phyloP scores from a whole-genome alignment of 2,888 invertebrate genomes.

The Ectemnius cavifrons region DNA sequence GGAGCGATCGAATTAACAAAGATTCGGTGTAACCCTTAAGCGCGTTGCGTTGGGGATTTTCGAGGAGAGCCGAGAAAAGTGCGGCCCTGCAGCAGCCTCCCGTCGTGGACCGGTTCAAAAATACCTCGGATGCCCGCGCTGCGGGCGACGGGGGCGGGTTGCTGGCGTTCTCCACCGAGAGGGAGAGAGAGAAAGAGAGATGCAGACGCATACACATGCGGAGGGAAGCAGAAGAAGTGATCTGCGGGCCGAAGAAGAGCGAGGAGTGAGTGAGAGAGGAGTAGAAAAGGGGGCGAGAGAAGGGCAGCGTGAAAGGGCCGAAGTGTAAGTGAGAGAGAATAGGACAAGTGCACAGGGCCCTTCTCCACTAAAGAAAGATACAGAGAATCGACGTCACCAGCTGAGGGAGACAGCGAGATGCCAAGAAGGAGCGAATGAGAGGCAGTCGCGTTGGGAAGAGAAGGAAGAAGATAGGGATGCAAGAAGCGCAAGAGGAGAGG shows the following conservation, averaged over 20 bases:
- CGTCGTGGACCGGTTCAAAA: slow-evolving; percentile 78
- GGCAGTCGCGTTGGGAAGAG: background rate
- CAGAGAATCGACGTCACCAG: background rate
- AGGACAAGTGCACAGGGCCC: slow-evolving; percentile 12
- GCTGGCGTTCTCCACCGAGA: slow-evolving; percentile 30
- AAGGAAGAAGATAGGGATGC: slow-evolving; percentile 1
- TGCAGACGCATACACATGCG: background rate
- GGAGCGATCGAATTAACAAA: no score
- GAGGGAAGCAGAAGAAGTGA: slow-evolving; percentile 10
- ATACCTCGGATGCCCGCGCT: slow-evolving; percentile 75
- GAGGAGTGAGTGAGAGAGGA: slow-evolving; percentile 13
- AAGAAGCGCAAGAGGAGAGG: slow-evolving; percentile 1
- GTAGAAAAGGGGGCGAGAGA: background rate
- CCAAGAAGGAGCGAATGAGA: slow-evolving; percentile 2
- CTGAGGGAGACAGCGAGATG: slow-evolving; percentile 3
- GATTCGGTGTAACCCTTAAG: background rate
- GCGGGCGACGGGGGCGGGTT: slow-evolving; percentile 64
- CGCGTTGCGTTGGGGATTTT: slow-evolving; percentile 50
- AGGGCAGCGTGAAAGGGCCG: slow-evolving; percentile 7
- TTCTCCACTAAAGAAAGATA: slow-evolving; percentile 12
- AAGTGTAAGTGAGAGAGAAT: slow-evolving; percentile 10
- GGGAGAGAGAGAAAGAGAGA: slow-evolving; percentile 21
- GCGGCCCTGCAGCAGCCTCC: slow-evolving; percentile 73
- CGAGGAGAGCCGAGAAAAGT: slow-evolving; percentile 57
- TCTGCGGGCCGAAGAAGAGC: slow-evolving; percentile 2